These are phyloP conservation scores for Anolis apletophallus DNA, from an alignment of 2,797 vertebrate genomes.

Conservation along the genomic window DNA sequence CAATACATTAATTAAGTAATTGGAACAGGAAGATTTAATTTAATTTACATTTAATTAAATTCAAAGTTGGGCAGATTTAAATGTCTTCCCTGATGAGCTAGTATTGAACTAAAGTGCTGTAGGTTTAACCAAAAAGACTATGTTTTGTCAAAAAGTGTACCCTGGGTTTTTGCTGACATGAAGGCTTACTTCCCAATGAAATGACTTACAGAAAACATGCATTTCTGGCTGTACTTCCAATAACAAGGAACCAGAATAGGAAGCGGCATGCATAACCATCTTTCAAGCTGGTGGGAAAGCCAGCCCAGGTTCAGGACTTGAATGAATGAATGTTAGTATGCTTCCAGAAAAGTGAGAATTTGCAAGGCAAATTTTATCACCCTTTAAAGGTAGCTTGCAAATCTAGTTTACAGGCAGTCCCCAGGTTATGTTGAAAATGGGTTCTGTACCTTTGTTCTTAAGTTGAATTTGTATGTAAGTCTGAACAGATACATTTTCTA, in stretches of 20 bases:
- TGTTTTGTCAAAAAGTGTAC: neutral
- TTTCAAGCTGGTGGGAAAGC: neutral
- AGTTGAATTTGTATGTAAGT: too few species aligned
- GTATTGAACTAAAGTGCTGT: neutral
- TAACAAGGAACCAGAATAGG: neutral
- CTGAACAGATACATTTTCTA: too few species aligned
- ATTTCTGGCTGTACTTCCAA: neutral
- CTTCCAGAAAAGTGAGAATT: too few species aligned
- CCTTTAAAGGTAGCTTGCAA: too few species aligned
- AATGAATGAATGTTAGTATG: neutral
- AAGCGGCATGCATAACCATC: neutral
- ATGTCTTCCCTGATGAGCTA: neutral
- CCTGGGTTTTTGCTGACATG: neutral
- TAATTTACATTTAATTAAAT: constrained; percentile 18
- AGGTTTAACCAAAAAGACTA: neutral
- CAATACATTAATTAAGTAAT: constrained; percentile 8
- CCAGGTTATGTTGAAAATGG: too few species aligned
- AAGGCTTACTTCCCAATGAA: neutral
- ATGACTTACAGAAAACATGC: constrained; percentile 1
- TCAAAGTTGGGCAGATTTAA: neutral
- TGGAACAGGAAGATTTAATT: constrained; percentile 4
- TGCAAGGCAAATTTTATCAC: too few species aligned
- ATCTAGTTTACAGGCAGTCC: too few species aligned
- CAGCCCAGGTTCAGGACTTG: neutral
- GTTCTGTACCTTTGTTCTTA: too few species aligned